Percentiles rank a stretch among this genome's conserved stretches.
Conservation (phyloP, 2,888 invertebrate species). For the Isotomurus palustris region DNA sequence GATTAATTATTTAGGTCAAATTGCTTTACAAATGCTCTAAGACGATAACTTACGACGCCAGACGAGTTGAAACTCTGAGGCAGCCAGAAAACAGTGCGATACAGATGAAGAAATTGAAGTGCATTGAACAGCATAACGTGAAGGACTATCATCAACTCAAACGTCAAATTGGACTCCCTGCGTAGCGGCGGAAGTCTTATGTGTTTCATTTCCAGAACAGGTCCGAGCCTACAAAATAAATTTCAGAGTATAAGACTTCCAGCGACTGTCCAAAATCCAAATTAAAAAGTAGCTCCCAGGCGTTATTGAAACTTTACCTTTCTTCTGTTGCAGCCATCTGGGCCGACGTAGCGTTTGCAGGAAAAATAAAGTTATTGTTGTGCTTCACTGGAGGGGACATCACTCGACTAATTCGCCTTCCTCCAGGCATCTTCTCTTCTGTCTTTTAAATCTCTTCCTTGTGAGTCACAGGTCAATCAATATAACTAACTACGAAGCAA, state of each 20-base stretch:
- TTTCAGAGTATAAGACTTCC: no score
- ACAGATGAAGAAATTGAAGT: conserved; percentile 89
- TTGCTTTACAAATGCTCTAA: background rate
- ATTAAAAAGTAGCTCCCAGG: no score
- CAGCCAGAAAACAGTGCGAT: conserved; percentile 95
- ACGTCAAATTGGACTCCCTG: conserved; percentile 33
- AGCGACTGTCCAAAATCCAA: no score
- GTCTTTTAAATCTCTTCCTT: no score
- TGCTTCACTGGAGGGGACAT: conserved; percentile 8
- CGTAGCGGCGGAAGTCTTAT: conserved; percentile 41
- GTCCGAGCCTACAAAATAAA: conserved; percentile 16
- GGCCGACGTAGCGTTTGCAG: background rate
- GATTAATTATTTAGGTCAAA: background rate
- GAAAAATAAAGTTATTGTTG: conserved; percentile 13
- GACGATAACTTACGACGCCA: conserved; percentile 71
- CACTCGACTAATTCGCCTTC: conserved; percentile 24
- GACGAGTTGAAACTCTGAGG: conserved; percentile 84
- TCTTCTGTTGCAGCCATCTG: conserved; percentile 15
- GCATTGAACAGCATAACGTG: conserved; percentile 50
- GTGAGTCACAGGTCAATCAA: no score
- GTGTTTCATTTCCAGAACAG: conserved; percentile 42
- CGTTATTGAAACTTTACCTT: conserved; percentile 10
- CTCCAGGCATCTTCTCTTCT: conserved; percentile 34
- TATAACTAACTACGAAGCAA: no score
- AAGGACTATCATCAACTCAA: conserved; percentile 38